Conservation (phyloP, 2,113 vertebrate species). For the Brachirus orientalis region DNA sequence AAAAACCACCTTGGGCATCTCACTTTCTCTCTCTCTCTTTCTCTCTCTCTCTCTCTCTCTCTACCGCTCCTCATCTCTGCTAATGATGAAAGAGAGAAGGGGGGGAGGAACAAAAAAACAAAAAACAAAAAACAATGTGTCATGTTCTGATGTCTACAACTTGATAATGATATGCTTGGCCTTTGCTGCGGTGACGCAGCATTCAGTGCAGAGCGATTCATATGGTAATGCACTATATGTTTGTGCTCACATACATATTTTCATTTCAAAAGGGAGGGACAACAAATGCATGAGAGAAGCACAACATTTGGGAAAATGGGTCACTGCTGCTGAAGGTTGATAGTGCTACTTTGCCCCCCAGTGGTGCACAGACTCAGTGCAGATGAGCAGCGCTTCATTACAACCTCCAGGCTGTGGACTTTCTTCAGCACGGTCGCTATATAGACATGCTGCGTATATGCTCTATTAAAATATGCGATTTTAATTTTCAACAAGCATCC, state of each 20-base stretch:
- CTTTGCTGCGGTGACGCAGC: conserved; percentile 54
- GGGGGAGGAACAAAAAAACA: too few species aligned
- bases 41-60: neutral
- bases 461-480: conserved; percentile 31
- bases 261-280: conserved; percentile 69
- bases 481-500: conserved; percentile 26
- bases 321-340: conserved; percentile 75
- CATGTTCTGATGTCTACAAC: conserved; percentile 29
- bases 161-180: conserved; percentile 53
- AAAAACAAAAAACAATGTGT: neutral
- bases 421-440: conserved; percentile 24
- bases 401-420: conserved; percentile 69
- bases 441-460: conserved; percentile 34
- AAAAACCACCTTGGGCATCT: neutral
- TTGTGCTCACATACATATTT: conserved; percentile 69
- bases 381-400: conserved; percentile 46
- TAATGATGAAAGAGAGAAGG: conserved; percentile 36
- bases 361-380: conserved; percentile 77
- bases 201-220: conserved; percentile 38
- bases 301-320: conserved; percentile 80
- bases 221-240: conserved; percentile 75
- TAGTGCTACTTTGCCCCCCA: conserved; percentile 84
- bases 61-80: conserved; percentile 8
- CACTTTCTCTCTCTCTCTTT: neutral
- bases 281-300: conserved; percentile 68